These are phyloP conservation scores for Parapsyche elsis DNA, from an alignment of 1,140 invertebrate genomes.

Conservation along the genomic window DNA sequence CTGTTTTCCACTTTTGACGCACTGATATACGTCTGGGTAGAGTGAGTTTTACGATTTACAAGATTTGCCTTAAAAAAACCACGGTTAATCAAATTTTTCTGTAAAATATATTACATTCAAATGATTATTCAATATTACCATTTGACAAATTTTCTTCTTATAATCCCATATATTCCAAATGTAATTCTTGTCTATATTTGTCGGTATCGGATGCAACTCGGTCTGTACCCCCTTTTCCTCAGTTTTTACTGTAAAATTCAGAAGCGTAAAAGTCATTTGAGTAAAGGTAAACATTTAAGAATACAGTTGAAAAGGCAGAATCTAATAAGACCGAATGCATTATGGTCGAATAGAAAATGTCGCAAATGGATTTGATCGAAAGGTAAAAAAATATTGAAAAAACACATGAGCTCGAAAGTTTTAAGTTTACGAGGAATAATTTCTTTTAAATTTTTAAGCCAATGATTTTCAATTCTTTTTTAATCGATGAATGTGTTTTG, in stretches of 20 bases:
- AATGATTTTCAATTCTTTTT: no score
- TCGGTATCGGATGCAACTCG: slow-evolving; percentile 73
- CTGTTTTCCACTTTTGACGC: slow-evolving; percentile 66
- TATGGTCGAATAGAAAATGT: no score
- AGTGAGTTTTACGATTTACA: slow-evolving; percentile 69
- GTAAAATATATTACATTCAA: no score
- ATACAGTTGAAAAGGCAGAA: neutral
- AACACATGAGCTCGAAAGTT: no score
- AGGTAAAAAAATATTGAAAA: no score
- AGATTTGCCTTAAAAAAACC: slow-evolving; percentile 70
- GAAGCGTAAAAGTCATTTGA: neutral
- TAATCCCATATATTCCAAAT: slow-evolving; percentile 83
- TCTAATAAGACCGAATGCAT: neutral
- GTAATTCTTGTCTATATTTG: slow-evolving; percentile 75
- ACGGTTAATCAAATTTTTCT: no score
- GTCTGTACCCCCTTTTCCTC: slow-evolving; percentile 76
- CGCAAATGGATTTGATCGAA: no score
- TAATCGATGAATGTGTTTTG: no score
- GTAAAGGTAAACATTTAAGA: neutral
- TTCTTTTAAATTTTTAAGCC: no score
- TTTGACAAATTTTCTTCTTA: slow-evolving; percentile 74
- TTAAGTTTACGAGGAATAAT: no score
- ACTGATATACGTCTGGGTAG: slow-evolving; percentile 72
- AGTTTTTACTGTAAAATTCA: slow-evolving; percentile 59
- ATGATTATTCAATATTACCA: slow-evolving; percentile 66